Evolutionary conservation across 2,797 vertebrate species (phyloP), one percentile per base, ranked within the genome.

Genomic region (Takifugu rubripes): DNA sequence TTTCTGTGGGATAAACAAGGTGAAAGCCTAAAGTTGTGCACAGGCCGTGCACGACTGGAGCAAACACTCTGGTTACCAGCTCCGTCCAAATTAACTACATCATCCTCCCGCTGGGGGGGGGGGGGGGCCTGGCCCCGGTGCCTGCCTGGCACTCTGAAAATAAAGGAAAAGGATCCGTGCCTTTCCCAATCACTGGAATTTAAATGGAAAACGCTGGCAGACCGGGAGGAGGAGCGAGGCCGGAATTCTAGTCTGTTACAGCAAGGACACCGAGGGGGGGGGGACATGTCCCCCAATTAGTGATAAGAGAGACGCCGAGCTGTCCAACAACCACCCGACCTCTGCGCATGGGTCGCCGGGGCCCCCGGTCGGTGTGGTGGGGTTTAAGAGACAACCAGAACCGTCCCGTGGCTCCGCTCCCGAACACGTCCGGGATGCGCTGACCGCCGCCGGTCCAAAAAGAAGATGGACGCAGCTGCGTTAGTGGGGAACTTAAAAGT

Each of bases 111-210:
- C 17, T 21, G 5, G 33, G 12, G 21, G 21, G 21, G 21, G 5
- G 5, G 17, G 10, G 55, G 75, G 61, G 59, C 61, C 75, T 68
- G 77, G 69, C 69, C 74, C 74, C 57, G 64, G 33, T 83, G 77
- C 73, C 62, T 73, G 66, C 71, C 59, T 73, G 69, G 44, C 67
- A 72, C 59, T 74, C 75, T 83, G 49, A 68, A 75, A 88, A 89
- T 80, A 88, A 89, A 83, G 83, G 74, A 67, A 81, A 78, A 75
- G 76, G 78, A 83, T 88, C 84, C 61, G 70, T 79, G 78, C 84
- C 86, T 76, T 83, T 87, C 79, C 81, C 77, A 89, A 85, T 88
- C 84, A 79, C 70, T 70, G 81, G 81, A 87, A 88, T 91, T 89
- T 85, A 79, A 87, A 84, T 81, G 67, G 75, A 72, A 87, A 84